Evolutionary conservation across 2,113 vertebrate species (phyloP), one percentile per base, ranked within the genome.

Genomic region (Canis aureus): DNA sequence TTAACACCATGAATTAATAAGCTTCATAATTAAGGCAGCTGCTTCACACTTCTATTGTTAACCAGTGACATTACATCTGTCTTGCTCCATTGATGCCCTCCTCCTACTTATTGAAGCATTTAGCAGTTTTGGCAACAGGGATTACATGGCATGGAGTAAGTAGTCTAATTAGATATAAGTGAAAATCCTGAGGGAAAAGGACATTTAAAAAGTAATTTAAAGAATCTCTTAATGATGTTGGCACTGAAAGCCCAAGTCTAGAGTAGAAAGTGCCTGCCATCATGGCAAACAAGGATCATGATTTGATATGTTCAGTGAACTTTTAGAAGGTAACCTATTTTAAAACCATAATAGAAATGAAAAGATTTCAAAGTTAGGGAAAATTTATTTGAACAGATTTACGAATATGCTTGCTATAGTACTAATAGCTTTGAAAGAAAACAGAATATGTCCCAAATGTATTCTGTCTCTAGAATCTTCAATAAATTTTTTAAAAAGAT

Each of bases 21-120:
- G 99, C 98, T 98, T 98, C 97, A 96, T 99, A 99, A 99, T 99
- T 98, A 98, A 78, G 97, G 98, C 98, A 98, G 98, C 99, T 98
- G 98, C 98, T 99, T 99, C 98, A 99, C 99, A 99, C 99, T 98
- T 99, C 98, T 98, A 98, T 99, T 99, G 98, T 99, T 98, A 99
- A 98, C 98, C 97, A 97, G 87, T 98, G 98, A 99, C 99, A 99
- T 99, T 99, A 98, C 99, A 99, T 99, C 99, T 99, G 99, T 99
- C 99, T 98, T 98, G 97, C 97, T 98, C 98, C 96, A 95, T 98
- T 98, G 98, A 96, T 99, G 98, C 98, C 98, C 98, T 99, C 98
- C 97, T 98, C 98, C 98, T 98, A 98, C 98, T 98, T 98, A 99
- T 97, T 98, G 98, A 99, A 99, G 98, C 99, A 98, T 99, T 99